Conservation (phyloP, 2,113 vertebrate genomes). For the Phalacrocorax pelagicus region DNA sequence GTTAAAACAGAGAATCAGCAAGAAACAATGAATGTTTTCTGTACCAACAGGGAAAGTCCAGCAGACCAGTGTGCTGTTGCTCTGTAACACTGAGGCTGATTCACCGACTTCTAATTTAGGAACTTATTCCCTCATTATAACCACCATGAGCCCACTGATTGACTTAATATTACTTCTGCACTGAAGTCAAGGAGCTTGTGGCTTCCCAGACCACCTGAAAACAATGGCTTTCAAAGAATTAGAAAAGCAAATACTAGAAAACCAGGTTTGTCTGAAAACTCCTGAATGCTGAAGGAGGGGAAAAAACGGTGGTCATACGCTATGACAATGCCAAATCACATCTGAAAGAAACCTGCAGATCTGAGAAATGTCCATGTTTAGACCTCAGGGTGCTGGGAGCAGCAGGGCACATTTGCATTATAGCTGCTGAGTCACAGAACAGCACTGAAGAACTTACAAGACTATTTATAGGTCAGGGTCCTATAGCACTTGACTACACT, state of each 20-base stretch:
- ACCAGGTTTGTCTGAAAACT: not conserved
- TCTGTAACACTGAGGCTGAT: not conserved
- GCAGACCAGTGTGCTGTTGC: not conserved
- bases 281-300: not conserved
- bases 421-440: slow-evolving; percentile 57
- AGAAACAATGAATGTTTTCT: not conserved
- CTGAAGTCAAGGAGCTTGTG: slow-evolving; percentile 19
- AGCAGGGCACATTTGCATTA: not conserved
- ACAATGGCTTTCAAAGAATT: not conserved
- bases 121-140: not conserved
- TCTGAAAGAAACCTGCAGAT: slow-evolving; percentile 1
- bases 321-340: not conserved
- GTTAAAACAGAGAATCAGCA: not conserved
- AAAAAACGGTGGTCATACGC: not conserved
- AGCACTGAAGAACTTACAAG: slow-evolving; percentile 18
- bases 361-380: not conserved
- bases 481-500: slow-evolving; percentile 18
- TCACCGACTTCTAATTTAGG: not conserved
- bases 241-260: slow-evolving; percentile 20
- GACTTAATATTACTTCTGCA: not conserved
- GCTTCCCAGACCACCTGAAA: slow-evolving; percentile 8
- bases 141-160: not conserved
- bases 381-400: not conserved
- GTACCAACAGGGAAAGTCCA: not conserved
- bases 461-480: slow-evolving; percentile 11